phyloP scores from a whole-genome alignment of 2,113 vertebrate genomes.

The Entosphenus tridentatus region DNA sequence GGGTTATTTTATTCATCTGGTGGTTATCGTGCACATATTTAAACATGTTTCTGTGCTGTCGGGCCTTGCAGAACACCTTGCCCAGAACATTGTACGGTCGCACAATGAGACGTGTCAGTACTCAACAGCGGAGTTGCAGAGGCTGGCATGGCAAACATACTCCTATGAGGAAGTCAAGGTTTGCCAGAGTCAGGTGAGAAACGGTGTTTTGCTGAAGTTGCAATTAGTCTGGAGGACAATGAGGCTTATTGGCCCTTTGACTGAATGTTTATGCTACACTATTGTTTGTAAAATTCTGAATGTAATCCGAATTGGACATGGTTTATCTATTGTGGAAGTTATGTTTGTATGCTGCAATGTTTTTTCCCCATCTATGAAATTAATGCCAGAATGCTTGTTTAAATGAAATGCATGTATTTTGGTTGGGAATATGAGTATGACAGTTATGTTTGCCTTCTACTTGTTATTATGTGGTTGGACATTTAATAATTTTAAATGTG shows the following conservation, averaged over 20 bases:
- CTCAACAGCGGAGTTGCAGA: constrained; percentile 82
- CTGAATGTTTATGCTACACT: too few relatives aligned
- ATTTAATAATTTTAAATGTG: constrained; percentile 6
- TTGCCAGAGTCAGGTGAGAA: constrained; percentile 87
- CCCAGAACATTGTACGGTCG: constrained; percentile 98
- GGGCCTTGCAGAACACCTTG: constrained; percentile 55
- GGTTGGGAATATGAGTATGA: constrained; percentile 6
- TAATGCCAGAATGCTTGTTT: too few relatives aligned
- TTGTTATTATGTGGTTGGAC: constrained; percentile 11
- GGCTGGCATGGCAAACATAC: constrained; percentile 92
- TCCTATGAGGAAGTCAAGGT: constrained; percentile 92
- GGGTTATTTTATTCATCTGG: too few relatives aligned
- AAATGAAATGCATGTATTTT: background rate
- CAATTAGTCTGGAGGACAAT: too few relatives aligned
- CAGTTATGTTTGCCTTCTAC: constrained; percentile 2
- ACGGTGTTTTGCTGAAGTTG: background rate
- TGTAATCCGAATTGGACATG: too few relatives aligned
- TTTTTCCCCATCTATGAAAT: too few relatives aligned
- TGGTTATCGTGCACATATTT: too few relatives aligned
- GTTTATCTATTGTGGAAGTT: too few relatives aligned
- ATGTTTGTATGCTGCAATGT: too few relatives aligned
- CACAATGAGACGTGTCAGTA: constrained; percentile 98
- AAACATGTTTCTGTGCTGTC: too few relatives aligned
- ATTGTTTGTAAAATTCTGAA: too few relatives aligned
- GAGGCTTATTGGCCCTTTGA: too few relatives aligned